Conservation (phyloP, 1,140 invertebrate genomes). For the Scaptodrosophila lebanonensis region DNA sequence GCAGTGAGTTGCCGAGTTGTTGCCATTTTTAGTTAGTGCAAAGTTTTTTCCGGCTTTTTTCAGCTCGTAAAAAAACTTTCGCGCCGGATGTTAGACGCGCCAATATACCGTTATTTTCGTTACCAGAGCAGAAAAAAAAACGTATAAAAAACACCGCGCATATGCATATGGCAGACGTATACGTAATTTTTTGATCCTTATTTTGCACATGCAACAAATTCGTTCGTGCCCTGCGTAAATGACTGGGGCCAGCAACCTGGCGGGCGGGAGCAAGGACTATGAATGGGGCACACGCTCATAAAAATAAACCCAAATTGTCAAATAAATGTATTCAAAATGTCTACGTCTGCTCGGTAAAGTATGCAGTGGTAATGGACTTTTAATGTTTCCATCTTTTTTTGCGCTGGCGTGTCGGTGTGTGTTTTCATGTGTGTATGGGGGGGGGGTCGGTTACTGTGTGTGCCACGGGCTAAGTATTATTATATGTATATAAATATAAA, state of each 20-base stretch:
- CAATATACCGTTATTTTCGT: constrained; percentile 22
- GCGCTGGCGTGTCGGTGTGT: background rate
- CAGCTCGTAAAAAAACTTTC: constrained; percentile 3
- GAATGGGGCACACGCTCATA: constrained; percentile 19
- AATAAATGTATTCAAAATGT: constrained; percentile 56
- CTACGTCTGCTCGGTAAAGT: constrained; percentile 38
- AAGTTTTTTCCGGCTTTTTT: no score
- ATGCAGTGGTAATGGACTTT: constrained; percentile 62
- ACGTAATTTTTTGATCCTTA: constrained; percentile 56
- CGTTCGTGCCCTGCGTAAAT: no score
- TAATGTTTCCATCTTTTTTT: constrained; percentile 53
- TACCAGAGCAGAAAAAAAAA: constrained; percentile 8
- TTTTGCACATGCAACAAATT: no score
- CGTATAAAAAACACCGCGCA: constrained; percentile 23
- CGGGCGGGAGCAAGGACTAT: background rate
- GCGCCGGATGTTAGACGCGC: constrained; percentile 21
- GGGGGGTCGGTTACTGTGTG: background rate
- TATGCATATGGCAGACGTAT: constrained; percentile 35
- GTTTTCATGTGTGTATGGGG: background rate
- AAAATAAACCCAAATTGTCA: constrained; percentile 38
- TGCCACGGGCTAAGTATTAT: constrained; percentile 25
- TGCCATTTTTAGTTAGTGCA: constrained; percentile 19
- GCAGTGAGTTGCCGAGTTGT: constrained; percentile 4
- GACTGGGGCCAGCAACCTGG: constrained; percentile 17
- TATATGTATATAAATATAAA: constrained; percentile 17